Percentiles rank a stretch among this genome's conserved stretches.
phyloP scores from a whole-genome alignment of 2,797 vertebrate species.

The Benthosema pterotum region DNA sequence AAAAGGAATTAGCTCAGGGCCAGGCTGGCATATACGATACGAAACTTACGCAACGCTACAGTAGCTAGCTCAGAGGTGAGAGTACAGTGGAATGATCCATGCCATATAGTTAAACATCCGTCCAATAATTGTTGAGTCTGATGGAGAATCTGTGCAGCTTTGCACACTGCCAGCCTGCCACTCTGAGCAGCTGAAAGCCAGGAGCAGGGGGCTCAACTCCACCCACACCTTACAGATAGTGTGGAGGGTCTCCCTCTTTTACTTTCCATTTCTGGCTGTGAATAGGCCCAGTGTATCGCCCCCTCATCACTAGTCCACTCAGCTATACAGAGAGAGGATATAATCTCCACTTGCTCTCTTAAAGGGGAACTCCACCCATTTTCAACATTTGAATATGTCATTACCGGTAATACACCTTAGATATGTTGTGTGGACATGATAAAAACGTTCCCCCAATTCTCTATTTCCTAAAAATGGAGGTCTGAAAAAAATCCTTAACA shows the following conservation, averaged over 20 bases:
- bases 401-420: too few relatives aligned
- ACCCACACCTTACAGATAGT: slow-evolving; percentile 55
- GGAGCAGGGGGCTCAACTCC: slow-evolving; percentile 36
- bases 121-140: slow-evolving; percentile 34
- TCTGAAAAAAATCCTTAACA: too few relatives aligned
- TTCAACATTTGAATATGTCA: too few relatives aligned
- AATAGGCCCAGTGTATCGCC: slow-evolving; percentile 67
- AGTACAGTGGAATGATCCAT: slow-evolving; percentile 14
- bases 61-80: not conserved
- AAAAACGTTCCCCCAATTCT: too few relatives aligned
- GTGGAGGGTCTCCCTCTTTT: slow-evolving; percentile 38
- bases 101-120: slow-evolving; percentile 19
- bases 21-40: too few relatives aligned
- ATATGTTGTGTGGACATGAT: too few relatives aligned
- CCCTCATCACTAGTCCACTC: slow-evolving; percentile 76
- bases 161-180: not conserved
- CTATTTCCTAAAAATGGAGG: too few relatives aligned
- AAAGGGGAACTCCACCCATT: too few relatives aligned
- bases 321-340: slow-evolving; percentile 56
- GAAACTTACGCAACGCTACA: not conserved
- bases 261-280: slow-evolving; percentile 45
- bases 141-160: slow-evolving; percentile 28
- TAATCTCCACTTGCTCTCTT: slow-evolving; percentile 34
- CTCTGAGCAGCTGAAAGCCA: slow-evolving; percentile 37
- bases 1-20: not conserved